These are phyloP conservation scores for Acridotheres tristis DNA, from an alignment of 2,797 vertebrate genomes.

Conservation along the genomic window DNA sequence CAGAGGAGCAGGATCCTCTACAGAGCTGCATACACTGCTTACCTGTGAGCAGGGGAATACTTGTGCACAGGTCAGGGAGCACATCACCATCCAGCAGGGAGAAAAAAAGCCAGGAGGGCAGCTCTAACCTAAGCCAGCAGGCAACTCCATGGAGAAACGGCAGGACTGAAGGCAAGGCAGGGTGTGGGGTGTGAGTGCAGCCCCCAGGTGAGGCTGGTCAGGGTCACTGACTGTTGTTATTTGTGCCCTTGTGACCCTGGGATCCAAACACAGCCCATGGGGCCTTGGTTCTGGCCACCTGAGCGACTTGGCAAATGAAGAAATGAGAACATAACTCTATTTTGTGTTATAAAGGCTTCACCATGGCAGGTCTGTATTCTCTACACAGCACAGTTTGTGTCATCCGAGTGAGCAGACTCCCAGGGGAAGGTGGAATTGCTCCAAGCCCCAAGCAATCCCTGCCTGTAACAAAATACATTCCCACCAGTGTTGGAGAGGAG, in stretches of 20 bases:
- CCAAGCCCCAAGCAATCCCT: not conserved
- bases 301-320: not conserved
- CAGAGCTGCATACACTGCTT: not conserved
- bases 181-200: not conserved
- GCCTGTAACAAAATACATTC: not conserved
- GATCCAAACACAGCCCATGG: not conserved
- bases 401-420: not conserved
- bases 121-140: too few relatives aligned
- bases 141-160: fast-evolving
- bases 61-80: not conserved
- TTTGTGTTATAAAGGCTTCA: not conserved
- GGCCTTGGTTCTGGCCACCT: not conserved
- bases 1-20: not conserved
- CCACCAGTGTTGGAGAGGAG: not conserved
- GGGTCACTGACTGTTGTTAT: not conserved
- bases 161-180: not conserved
- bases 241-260: not conserved
- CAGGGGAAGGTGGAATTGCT: not conserved
- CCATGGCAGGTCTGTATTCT: not conserved
- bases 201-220: not conserved
- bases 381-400: not conserved
- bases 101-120: not conserved
- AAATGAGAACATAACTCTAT: not conserved
- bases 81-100: not conserved
- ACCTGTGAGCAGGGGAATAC: not conserved